Evolutionary conservation across 2,113 vertebrate species (phyloP).

Genomic region (Boleophthalmus pectinirostris): DNA sequence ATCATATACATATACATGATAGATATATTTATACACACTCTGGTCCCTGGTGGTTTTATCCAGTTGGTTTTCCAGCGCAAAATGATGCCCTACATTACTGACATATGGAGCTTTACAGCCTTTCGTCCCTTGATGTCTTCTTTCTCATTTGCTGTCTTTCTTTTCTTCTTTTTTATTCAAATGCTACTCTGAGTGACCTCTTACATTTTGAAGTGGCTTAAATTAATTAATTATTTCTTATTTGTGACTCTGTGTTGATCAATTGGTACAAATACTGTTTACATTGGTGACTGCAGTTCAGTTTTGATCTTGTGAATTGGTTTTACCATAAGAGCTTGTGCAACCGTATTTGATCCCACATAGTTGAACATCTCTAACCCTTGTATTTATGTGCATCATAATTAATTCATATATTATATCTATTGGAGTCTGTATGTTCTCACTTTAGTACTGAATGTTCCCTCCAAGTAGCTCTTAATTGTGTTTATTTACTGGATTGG

Average conservation of each 20-base stretch:
- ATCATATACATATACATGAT: constrained; percentile 52
- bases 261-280: not conserved
- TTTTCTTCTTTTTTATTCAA: constrained; percentile 6
- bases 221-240: not conserved
- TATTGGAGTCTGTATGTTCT: not conserved
- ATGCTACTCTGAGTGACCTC: not conserved
- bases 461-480: not conserved
- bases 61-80: constrained; percentile 40
- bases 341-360: not conserved
- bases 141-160: constrained; percentile 11
- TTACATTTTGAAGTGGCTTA: not conserved
- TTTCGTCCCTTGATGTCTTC: constrained; percentile 14
- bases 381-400: not conserved
- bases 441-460: not conserved
- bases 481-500: not conserved
- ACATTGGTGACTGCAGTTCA: not conserved
- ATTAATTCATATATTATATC: not conserved
- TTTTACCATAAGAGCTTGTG: not conserved
- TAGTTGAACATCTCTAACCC: constrained; percentile 1
- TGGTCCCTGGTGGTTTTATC: constrained; percentile 35
- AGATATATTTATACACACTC: constrained; percentile 15
- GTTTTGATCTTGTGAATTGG: constrained; percentile 6
- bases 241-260: not conserved
- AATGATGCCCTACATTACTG: constrained; percentile 36
- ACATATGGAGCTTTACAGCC: constrained; percentile 30